Evolutionary conservation across 1,140 invertebrate species (phyloP).

Genomic region (Penaeus vannamei): DNA sequence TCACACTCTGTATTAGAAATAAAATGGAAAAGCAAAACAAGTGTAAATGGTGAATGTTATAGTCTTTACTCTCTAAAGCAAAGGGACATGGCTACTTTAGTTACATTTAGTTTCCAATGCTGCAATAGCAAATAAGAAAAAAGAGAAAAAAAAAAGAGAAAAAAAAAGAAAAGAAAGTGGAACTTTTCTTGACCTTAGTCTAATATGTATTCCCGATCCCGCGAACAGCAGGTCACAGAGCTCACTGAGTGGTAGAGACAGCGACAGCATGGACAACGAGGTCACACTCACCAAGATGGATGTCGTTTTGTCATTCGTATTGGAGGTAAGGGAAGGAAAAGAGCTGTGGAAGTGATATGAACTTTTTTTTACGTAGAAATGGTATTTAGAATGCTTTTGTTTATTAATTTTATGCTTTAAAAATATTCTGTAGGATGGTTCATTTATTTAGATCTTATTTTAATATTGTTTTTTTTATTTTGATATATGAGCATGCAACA

Average conservation of each 20-base stretch:
- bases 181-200: neutral
- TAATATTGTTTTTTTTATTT: slow-evolving; percentile 12
- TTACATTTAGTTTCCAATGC: slow-evolving; percentile 14
- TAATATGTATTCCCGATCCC: slow-evolving; percentile 64
- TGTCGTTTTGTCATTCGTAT: slow-evolving; percentile 95
- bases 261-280: slow-evolving; percentile 90
- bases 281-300: slow-evolving; percentile 95
- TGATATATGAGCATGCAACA: no score
- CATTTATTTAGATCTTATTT: neutral
- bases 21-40: no score
- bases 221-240: slow-evolving; percentile 84
- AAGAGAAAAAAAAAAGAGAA: no score
- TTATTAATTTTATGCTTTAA: neutral
- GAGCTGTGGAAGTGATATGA: neutral
- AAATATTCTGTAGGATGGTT: neutral
- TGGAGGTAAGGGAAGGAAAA: slow-evolving; percentile 82
- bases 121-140: no score
- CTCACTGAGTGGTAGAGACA: slow-evolving; percentile 93
- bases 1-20: no score
- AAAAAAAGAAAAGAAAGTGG: neutral
- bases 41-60: neutral
- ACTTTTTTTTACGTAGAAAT: neutral
- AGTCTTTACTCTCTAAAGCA: slow-evolving; percentile 28
- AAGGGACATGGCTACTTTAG: neutral
- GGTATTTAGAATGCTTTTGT: neutral